Base-by-base conservation (phyloP, 2,888 invertebrate species). In the Cephus runcator region DNA sequence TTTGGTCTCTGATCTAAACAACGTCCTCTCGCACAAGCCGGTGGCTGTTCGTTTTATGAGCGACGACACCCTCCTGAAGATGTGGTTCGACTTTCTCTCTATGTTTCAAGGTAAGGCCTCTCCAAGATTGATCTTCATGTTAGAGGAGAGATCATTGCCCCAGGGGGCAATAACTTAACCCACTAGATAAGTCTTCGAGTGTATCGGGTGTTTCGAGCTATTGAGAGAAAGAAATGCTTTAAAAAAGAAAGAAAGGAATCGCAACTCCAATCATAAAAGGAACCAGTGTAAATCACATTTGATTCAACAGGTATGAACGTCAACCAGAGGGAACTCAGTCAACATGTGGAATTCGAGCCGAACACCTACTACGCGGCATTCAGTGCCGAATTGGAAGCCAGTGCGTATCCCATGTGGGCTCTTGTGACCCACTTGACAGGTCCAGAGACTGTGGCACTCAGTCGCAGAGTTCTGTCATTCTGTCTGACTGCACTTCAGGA, bases 371-470 rank as follows among this genome's bases (percentile, higher is more conserved):
- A 98, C 93, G 98, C 98, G 74, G 98, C 99, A 40, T 99, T 99
- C 93, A 98, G 98, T 81, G 98, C 98, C 84, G 99, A 99, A 93
- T 92, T 99, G 85, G 99, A 99, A 93, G 98, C 98, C 34, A 98
- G 98, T 87, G 98, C 98, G 23, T 98, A 98, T 92, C 98, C 98
- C 1, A 98, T 99, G 98, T 99, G 98, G 98, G 97, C 98, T 23
- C 94, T 99, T 79, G 96, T 98, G 77, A 96, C 96, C 73, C 98
- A 99, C 93, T 93, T 98, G 68, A 94, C 95, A 80, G 96, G 95
- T 88, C 93, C 94, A 12, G 93, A 93, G 83, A 96, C 96, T 87
- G 96, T 96, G 34, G 93, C 94, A 83, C 93, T 97, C 69, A 97
- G 97, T 75, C 94, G 94, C 83, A 94, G 96, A 84, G 95, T 97